These are phyloP conservation scores for Drosophila leontia DNA, from an alignment of 1,140 invertebrate genomes.

Conservation along the genomic window DNA sequence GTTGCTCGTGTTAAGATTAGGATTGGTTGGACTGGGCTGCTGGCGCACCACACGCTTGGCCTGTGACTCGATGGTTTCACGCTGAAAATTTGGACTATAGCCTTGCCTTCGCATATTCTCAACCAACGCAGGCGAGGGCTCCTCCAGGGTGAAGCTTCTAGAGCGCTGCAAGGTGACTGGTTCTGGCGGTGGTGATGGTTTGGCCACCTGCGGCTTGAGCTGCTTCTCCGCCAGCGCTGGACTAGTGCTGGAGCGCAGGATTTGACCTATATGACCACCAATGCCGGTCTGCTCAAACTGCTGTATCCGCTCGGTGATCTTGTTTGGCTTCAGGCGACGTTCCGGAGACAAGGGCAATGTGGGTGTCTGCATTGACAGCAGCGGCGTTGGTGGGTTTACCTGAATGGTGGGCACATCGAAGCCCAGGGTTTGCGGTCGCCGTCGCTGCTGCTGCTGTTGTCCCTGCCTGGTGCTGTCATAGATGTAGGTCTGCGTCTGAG, in stretches of 20 bases:
- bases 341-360: constrained; percentile 5
- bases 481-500: constrained; percentile 58
- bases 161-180: constrained; percentile 79
- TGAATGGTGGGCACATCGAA: constrained; percentile 57
- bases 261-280: constrained; percentile 18
- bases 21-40: constrained; percentile 27
- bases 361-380: background rate
- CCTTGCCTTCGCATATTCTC: constrained; percentile 85
- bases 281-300: constrained; percentile 48
- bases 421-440: constrained; percentile 43
- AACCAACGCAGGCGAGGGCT: constrained; percentile 87
- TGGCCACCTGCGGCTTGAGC: background rate
- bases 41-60: constrained; percentile 66
- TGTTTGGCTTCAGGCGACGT: constrained; percentile 45
- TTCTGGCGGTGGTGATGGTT: background rate
- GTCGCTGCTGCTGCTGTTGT: constrained; percentile 3
- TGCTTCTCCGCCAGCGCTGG: constrained; percentile 16
- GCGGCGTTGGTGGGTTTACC: constrained; percentile 75
- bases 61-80: constrained; percentile 74
- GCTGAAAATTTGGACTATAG: constrained; percentile 37
- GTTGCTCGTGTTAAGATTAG: constrained; percentile 7
- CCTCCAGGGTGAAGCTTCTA: constrained; percentile 88
- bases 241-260: constrained; percentile 63
- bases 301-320: constrained; percentile 57
- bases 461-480: constrained; percentile 56